Conservation (phyloP, 1,140 invertebrate genomes). For the Cyclina sinensis region DNA sequence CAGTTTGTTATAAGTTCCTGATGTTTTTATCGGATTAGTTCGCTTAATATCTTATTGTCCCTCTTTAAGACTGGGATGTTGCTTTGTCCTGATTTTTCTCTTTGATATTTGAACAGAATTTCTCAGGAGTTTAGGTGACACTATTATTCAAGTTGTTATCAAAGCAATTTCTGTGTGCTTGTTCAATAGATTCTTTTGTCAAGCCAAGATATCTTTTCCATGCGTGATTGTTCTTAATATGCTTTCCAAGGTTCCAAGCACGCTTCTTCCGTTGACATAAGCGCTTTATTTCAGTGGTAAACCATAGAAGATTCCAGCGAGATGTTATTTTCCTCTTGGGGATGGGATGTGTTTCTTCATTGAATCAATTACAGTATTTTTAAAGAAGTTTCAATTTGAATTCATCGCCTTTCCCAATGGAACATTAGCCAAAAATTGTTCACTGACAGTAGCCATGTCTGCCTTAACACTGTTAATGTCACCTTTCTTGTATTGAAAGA, state of each 20-base stretch:
- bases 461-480: constrained; percentile 19
- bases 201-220: constrained; percentile 20
- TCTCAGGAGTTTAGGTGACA: too few species aligned
- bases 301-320: constrained; percentile 15
- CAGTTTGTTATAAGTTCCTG: constrained; percentile 40
- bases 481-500: constrained; percentile 45
- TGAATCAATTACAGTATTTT: background rate
- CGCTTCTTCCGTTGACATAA: constrained; percentile 19
- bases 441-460: constrained; percentile 27
- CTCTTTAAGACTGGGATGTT: too few species aligned
- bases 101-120: too few species aligned
- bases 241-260: background rate
- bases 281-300: constrained; percentile 15
- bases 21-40: background rate
- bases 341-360: constrained; percentile 56
- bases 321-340: background rate
- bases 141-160: too few species aligned
- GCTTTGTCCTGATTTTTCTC: too few species aligned
- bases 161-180: too few species aligned
- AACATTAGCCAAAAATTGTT: background rate
- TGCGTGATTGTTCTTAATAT: background rate
- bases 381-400: constrained; percentile 30
- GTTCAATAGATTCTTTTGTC: background rate
- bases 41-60: too few species aligned
- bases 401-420: background rate